Evolutionary conservation across 1,140 invertebrate species (phyloP), one percentile per base, ranked within the genome.

Genomic region (Hydropsyche tenuis): DNA sequence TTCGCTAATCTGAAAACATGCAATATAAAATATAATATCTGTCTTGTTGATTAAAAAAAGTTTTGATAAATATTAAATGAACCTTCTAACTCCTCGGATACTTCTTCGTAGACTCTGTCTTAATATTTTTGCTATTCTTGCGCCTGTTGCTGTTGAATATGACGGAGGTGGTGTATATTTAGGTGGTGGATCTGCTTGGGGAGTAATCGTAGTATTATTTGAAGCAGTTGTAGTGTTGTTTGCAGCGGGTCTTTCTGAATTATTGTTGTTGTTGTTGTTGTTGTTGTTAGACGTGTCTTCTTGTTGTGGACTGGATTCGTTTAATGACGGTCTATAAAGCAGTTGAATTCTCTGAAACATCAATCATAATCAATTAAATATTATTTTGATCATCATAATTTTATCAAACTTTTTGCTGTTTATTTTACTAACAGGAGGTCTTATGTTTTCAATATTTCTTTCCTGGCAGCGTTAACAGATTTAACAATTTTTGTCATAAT

Each of bases 121-220:
- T 30, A 95, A 79, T 75, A 94, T 84, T 77, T 94, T 94, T 2
- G 92, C 92, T 71, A 94, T 88, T 62, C 91, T 88, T 0, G 91
- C 92, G 11, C 94, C 94, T 0, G 94, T 97, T 0, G 94, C 94
- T 11, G 94, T 96, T 3, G 93, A 94, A 80, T 96, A 96, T 20
- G 93, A 95, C 1, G 94, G 95, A 1, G 95, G 95, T 7, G 95
- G 95, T 0, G 94, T 96, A 80, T 97, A 96, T 81, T 96, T 96
- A 16, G 94, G 95, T 11, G 95, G 94, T 6, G 94, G 94, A 85
- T 96, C 94, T 79, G 93, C 89, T 70, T 81, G 80, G 16, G 82
- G 78, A 20, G 78, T 51, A 73, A 78, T 64, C 77, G 78, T 78
- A 75, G 82, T 76, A n/a, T 77, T 68, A 6, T 80, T 78, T n/a